Evolutionary conservation across 2,797 vertebrate genomes (phyloP), one percentile per base, ranked within the genome.

Genomic region (Gouania willdenowi): DNA sequence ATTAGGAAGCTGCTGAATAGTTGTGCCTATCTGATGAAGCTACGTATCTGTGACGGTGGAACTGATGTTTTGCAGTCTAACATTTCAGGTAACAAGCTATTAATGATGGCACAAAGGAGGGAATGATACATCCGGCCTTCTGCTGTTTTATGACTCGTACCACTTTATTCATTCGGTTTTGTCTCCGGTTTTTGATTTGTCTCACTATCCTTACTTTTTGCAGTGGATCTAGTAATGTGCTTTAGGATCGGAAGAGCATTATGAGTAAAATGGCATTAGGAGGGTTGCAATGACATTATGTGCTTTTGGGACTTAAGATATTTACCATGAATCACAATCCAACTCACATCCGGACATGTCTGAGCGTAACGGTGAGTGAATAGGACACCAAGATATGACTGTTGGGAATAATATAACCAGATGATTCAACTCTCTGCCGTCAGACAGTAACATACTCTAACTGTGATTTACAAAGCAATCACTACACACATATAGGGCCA

Each of bases 391-490:
- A 63, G 36, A 69, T 31, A 17, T 8, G 56, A 43, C 47, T 61
- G 62, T 36, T 25, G 44, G 53, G 45, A 41, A 64, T 46, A 48
- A 66, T 49, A 26, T 44, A 46, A 54, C 51, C 43, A 49, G 52
- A 42, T 66, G 27, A 64, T 44, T 51, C 54, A 50, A 52, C 55
- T 35, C 53, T 44, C 59, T 50, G 51, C 48, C 46, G 56, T 58
- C 33, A 60, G 48, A 66, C n/a, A n/a, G 47, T 47, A 49, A 57
- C 40, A 43, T 29, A 46, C 50, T 24, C 62, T 67, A 72, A 72
- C 46, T 52, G 44, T 75, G 75, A 81, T 77, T 75, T 69, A 77
- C 40, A 54, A 63, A 45, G 63, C 56, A 71, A 67, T 75, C 76
- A 66, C 64, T 36, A 26, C 31, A 5, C 8, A 44, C 44, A 57